These are phyloP conservation scores for Huso huso DNA, from an alignment of 2,797 vertebrate genomes.

Conservation along the genomic window DNA sequence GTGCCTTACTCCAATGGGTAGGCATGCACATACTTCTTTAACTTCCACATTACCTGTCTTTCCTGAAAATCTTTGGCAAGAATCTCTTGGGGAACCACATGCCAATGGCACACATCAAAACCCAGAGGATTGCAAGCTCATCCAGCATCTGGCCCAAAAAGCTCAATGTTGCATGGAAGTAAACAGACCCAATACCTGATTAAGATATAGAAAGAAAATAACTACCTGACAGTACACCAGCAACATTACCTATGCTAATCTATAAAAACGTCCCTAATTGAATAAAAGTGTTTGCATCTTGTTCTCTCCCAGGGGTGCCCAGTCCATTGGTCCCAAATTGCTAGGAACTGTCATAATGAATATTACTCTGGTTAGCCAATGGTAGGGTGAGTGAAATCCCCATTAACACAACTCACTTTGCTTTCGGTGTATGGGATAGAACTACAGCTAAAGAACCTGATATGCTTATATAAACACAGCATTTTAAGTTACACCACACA, in stretches of 20 bases:
- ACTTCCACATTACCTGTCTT: slow-evolving; percentile 68
- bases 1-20: too few relatives aligned
- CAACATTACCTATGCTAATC: background rate
- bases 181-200: slow-evolving; percentile 93
- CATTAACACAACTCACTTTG: too few relatives aligned
- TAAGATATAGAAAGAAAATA: slow-evolving; percentile 22
- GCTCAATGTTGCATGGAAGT: slow-evolving; percentile 95
- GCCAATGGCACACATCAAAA: slow-evolving; percentile 92
- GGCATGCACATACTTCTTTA: too few relatives aligned
- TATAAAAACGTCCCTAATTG: slow-evolving; percentile 13
- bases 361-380: too few relatives aligned
- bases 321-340: too few relatives aligned
- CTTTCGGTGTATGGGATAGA: too few relatives aligned
- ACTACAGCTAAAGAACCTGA: too few relatives aligned
- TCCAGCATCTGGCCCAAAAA: slow-evolving; percentile 97
- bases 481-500: too few relatives aligned
- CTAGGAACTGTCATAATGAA: too few relatives aligned
- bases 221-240: background rate
- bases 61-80: slow-evolving; percentile 83
- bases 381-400: too few relatives aligned
- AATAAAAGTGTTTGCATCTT: background rate
- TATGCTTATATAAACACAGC: too few relatives aligned
- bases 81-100: slow-evolving; percentile 98
- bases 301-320: background rate
- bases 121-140: slow-evolving; percentile 93